Base-by-base conservation (phyloP, 2,888 invertebrate genomes). In the Watsonalla cultraria region DNA sequence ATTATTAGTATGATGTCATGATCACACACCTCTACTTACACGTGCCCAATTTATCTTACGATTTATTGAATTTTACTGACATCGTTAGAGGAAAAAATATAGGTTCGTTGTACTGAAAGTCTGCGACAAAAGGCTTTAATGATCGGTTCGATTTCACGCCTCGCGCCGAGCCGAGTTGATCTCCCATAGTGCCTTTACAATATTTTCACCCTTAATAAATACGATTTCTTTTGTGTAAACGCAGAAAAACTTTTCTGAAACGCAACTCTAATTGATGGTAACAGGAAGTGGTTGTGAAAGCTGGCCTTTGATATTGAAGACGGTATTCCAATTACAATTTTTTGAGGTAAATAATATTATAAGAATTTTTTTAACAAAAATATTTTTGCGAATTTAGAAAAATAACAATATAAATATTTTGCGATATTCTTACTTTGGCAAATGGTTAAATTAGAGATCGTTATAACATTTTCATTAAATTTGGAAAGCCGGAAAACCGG, bases 111-210 rank as follows among this genome's bases (percentile, higher is more conserved):
- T 49, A 37, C 5, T 0, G 9, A 15, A 15, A 15, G 15, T 15
- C 15, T 37, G 42, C 15, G 9, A 49, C 49, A 37, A 49, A 49
- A 37, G 39, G 11, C 35, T 7, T 39, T 49, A 49, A 49, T 49
- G 49, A 49, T 35, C 37, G 49, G 39, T 49, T 39, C 49, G 14
- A 49, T 49, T 49, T 39, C 39, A 49, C 48, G 48, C 14, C 48
- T 39, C 37, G 15, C 37, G 15, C 14, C 15, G 14, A 14, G 7
- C 37, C 14, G 37, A 49, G 49, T 14, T 15, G 39, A 49, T 49
- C 49, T 49, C 37, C 37, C 37, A 48, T 35, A 8, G 37, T 37
- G 11, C 48, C 14, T 8, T 14, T n/a, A 15, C 49, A 37, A 15
- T 33, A 14, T 49, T 49, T 37, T 37, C 9, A 49, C 7, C 7